Evolutionary conservation across 2,797 vertebrate species (phyloP).

Genomic region (Argyrosomus regius): DNA sequence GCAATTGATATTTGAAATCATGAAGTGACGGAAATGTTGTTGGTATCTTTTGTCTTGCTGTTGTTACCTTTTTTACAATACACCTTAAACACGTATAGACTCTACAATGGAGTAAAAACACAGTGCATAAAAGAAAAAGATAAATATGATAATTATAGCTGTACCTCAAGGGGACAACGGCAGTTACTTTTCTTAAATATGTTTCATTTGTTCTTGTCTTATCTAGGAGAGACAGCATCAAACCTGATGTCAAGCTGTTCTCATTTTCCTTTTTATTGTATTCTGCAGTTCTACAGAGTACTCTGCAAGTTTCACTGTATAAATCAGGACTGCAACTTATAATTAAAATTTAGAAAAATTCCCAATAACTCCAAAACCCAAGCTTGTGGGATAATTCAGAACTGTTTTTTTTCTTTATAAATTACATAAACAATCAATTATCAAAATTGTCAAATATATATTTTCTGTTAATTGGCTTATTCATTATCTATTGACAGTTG

Average conservation of each 20-base stretch:
- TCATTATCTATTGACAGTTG: not conserved
- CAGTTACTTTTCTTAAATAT: constrained; percentile 9
- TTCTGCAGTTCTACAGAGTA: not conserved
- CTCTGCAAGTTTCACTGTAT: constrained; percentile 1
- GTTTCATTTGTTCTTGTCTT: constrained; percentile 7
- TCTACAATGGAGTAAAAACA: not conserved
- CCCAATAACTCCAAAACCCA: not conserved
- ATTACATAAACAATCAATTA: not conserved
- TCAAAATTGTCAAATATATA: not conserved
- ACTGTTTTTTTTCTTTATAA: not conserved
- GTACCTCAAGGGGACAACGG: not conserved
- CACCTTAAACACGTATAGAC: constrained; percentile 1
- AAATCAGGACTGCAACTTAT: not conserved
- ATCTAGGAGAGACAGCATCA: not conserved
- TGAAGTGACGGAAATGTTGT: not conserved
- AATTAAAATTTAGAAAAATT: not conserved
- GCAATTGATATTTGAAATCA: constrained; percentile 3
- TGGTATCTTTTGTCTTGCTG: not conserved
- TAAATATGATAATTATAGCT: not conserved
- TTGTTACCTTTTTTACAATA: too few species aligned
- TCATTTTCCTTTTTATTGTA: constrained; percentile 13
- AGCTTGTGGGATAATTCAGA: not conserved
- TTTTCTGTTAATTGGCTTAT: not conserved
- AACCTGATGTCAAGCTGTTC: not conserved
- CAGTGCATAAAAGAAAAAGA: not conserved